Evolutionary conservation across 2,797 vertebrate genomes (phyloP), one percentile per base, ranked within the genome.

Genomic region (Squalus acanthias): DNA sequence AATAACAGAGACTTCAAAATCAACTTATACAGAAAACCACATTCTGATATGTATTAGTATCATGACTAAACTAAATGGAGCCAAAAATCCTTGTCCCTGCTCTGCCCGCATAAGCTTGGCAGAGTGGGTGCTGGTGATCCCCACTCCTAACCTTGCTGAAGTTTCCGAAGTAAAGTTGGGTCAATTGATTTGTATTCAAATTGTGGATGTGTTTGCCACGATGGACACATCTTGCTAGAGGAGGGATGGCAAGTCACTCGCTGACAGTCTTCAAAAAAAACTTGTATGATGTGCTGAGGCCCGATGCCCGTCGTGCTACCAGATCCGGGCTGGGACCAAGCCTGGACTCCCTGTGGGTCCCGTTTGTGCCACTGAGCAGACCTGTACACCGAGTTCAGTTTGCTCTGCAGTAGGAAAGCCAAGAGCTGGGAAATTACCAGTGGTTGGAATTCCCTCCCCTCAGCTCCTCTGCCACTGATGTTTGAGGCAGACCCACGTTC

Each of bases 131-230:
- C 60, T 93, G n/a, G 39, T 46, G n/a, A 69, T 20, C 24, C n/a
- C n/a, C 39, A 67, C 33, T 93, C 33, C n/a, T 39, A 93, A 39
- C 91, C n/a, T n/a, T 67, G 20, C n/a, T 20, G 17, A 69, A 39
- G n/a, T 93, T 67, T 93, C 39, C 39, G 39, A 24, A n/a, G 3
- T 63, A 39, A 91, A 24, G 33, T 39, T 22, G 63, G 63, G 39
- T 93, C 39, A 67, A 65, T 93, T 93, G 91, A 46, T 69, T 67
- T 93, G 33, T 22, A 67, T 67, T 93, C 91, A 93, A 39, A 46
- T 93, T 93, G 13, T 12, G 46, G 39, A 93, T 67, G n/a, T 26
- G 57, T 33, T n/a, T 13, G 26, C 26, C 57, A 57, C n/a, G 53
- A 93, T 39, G n/a, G 7, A 2, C 20, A 39, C 13, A 67, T 65